These are phyloP conservation scores for Ladona fulva DNA, from an alignment of 1,140 invertebrate genomes.

Conservation along the genomic window DNA sequence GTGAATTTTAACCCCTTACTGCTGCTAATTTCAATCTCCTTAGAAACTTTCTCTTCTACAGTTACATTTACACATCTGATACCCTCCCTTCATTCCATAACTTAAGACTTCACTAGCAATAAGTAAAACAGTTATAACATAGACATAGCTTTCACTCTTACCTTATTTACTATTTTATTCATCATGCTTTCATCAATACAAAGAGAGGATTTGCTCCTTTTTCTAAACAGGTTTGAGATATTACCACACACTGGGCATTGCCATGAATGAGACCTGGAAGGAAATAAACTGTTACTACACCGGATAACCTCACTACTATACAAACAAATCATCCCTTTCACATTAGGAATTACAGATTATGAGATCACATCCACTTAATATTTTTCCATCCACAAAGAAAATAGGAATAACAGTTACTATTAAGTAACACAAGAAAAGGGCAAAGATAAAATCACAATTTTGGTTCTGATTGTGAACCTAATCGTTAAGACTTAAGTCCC, in stretches of 20 bases:
- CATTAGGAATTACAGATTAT: not conserved
- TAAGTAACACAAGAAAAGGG: not conserved
- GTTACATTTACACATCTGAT: too few relatives aligned
- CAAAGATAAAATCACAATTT: not conserved
- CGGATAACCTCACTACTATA: not conserved
- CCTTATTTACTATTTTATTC: too few relatives aligned
- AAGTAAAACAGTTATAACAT: too few relatives aligned
- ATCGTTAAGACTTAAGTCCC: too few relatives aligned
- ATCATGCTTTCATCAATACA: too few relatives aligned
- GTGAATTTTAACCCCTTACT: too few relatives aligned
- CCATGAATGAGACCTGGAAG: slow-evolving; percentile 43
- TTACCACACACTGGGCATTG: slow-evolving; percentile 50
- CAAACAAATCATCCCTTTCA: not conserved
- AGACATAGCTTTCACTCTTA: too few relatives aligned
- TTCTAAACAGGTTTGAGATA: slow-evolving; percentile 36
- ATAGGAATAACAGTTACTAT: not conserved
- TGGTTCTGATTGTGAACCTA: too few relatives aligned
- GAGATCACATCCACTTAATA: not conserved
- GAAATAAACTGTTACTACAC: not conserved
- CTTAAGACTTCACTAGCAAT: too few relatives aligned
- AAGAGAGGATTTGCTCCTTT: not conserved
- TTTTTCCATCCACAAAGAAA: not conserved
- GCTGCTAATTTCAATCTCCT: too few relatives aligned
- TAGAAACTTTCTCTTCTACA: too few relatives aligned
- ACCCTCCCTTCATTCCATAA: too few relatives aligned